Evolutionary conservation across 1,140 invertebrate genomes (phyloP).

Genomic region (Tachypleus tridentatus): DNA sequence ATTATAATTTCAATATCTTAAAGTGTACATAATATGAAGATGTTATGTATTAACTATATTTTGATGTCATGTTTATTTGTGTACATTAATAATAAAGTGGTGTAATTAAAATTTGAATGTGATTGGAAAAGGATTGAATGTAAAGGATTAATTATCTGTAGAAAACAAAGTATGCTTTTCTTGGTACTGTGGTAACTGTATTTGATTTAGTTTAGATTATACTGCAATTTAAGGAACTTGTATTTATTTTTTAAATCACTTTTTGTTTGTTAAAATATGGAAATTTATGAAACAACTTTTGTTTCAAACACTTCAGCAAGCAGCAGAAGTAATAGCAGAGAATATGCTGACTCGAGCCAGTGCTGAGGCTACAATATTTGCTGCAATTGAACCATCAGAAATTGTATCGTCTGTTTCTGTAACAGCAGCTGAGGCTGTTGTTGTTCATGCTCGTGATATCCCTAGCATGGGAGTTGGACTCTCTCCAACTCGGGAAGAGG

Average conservation of each 20-base stretch:
- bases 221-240: neutral
- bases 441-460: constrained; percentile 18
- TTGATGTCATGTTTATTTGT: too few species aligned
- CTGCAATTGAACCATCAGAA: constrained; percentile 6
- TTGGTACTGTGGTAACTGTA: too few species aligned
- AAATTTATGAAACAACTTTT: neutral
- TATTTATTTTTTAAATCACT: constrained; percentile 8
- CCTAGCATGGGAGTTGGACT: constrained; percentile 24
- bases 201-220: too few species aligned
- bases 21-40: too few species aligned
- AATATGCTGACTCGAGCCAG: constrained; percentile 68
- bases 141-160: too few species aligned
- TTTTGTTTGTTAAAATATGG: constrained; percentile 8
- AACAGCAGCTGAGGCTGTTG: constrained; percentile 17
- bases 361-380: constrained; percentile 51
- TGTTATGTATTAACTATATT: too few species aligned
- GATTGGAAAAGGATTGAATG: too few species aligned
- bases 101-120: too few species aligned
- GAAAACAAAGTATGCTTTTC: too few species aligned
- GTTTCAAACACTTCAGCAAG: constrained; percentile 41
- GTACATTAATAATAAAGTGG: too few species aligned
- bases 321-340: constrained; percentile 81
- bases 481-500: constrained; percentile 24
- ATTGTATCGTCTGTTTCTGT: constrained; percentile 10
- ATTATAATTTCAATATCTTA: too few species aligned